These are phyloP conservation scores for Callimorpha dominula DNA, from an alignment of 2,888 invertebrate species.

Conservation along the genomic window DNA sequence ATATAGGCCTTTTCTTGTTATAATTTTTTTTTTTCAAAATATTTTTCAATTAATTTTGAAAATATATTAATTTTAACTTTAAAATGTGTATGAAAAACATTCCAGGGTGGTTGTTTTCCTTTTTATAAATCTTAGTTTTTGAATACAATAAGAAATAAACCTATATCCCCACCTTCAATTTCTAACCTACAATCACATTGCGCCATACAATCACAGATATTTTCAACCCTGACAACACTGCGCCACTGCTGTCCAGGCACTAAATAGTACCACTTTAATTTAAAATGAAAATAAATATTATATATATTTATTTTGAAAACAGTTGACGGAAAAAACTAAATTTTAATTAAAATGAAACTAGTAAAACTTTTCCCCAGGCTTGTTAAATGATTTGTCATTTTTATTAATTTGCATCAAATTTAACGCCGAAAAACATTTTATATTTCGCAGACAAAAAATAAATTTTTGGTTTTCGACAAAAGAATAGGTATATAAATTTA, in stretches of 20 bases:
- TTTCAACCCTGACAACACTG: conserved; percentile 71
- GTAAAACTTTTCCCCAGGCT: no score
- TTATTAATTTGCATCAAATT: not conserved
- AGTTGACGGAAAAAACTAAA: no score
- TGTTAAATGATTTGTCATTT: not conserved
- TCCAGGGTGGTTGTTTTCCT: not conserved
- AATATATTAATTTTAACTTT: not conserved
- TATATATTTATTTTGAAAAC: not conserved
- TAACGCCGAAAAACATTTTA: not conserved
- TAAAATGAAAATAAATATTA: no score
- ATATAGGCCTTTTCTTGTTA: conserved; percentile 31
- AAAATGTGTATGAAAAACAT: not conserved
- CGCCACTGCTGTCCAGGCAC: conserved; percentile 51
- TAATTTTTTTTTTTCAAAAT: not conserved
- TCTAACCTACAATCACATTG: conserved; percentile 78
- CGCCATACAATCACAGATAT: conserved; percentile 79
- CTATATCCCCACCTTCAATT: conserved; percentile 32
- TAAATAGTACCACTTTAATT: conserved; percentile 15
- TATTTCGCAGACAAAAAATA: not conserved
- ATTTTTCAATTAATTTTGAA: not conserved
- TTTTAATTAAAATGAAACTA: not conserved
- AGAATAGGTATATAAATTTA: not conserved
- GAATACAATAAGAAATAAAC: conserved; percentile 33
- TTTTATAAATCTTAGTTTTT: conserved; percentile 2
- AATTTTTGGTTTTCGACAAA: not conserved